These are phyloP conservation scores for Netelia melanura DNA, from an alignment of 2,888 invertebrate species.

Conservation along the genomic window DNA sequence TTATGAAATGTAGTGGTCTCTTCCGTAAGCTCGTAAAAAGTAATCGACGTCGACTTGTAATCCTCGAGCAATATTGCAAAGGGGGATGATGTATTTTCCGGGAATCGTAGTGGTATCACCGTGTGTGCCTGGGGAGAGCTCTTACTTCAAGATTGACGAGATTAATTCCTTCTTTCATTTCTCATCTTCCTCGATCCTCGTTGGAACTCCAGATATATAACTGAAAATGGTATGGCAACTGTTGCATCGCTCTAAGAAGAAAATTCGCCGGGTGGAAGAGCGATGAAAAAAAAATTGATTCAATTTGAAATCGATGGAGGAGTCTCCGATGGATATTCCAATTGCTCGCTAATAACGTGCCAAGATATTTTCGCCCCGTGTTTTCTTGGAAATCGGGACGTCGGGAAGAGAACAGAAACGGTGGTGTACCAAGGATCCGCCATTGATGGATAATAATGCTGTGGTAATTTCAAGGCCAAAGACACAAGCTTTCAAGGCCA, in stretches of 20 bases:
- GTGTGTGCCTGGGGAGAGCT: slow-evolving; percentile 43
- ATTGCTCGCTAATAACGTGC: neutral
- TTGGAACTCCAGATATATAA: neutral
- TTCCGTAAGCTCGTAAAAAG: neutral
- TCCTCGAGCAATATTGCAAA: slow-evolving; percentile 17
- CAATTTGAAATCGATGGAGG: too few relatives aligned
- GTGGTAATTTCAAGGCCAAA: slow-evolving; percentile 50
- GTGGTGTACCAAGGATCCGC: slow-evolving; percentile 21
- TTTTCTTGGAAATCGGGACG: neutral
- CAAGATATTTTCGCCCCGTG: neutral
- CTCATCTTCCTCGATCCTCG: slow-evolving; percentile 31
- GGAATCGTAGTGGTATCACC: neutral
- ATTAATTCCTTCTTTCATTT: slow-evolving; percentile 36
- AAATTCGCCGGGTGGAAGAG: too few relatives aligned
- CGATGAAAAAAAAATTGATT: too few relatives aligned
- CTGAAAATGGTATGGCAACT: neutral
- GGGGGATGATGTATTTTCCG: slow-evolving; percentile 13
- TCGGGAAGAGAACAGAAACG: slow-evolving; percentile 12
- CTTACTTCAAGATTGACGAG: slow-evolving; percentile 8
- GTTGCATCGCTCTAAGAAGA: too few relatives aligned
- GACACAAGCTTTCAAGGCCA: slow-evolving; percentile 53
- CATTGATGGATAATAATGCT: slow-evolving; percentile 48
- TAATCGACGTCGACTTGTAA: slow-evolving; percentile 14
- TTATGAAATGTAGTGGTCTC: neutral
- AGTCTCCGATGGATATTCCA: neutral